phyloP scores from a whole-genome alignment of 2,888 invertebrate species.

The Cephus runcator region DNA sequence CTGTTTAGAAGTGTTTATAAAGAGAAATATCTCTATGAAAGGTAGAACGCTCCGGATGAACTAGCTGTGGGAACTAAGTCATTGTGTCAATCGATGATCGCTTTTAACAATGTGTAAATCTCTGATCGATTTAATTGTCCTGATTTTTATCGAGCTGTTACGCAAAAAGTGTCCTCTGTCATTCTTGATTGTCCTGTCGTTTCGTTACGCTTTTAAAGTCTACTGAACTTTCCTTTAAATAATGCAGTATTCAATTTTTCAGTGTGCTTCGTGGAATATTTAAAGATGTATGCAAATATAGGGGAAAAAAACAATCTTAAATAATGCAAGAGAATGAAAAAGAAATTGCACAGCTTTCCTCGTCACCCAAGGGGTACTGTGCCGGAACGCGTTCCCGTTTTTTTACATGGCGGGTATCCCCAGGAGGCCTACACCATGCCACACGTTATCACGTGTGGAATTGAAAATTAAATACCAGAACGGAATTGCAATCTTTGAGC shows the following conservation, averaged over 20 bases:
- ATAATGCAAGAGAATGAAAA: conserved; percentile 24
- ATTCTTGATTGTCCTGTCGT: background rate
- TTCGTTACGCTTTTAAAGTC: background rate
- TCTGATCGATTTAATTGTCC: background rate
- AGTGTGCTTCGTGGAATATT: background rate
- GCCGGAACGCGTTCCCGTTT: conserved; percentile 63
- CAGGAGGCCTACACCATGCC: conserved; percentile 65
- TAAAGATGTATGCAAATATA: background rate
- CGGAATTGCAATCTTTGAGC: background rate
- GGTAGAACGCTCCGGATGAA: conserved; percentile 8
- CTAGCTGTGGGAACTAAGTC: conserved; percentile 22
- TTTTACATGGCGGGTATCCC: conserved; percentile 66
- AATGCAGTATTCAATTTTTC: background rate
- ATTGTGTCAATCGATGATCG: conserved; percentile 12
- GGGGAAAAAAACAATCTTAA: background rate
- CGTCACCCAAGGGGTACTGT: conserved; percentile 65
- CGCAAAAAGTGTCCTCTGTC: background rate
- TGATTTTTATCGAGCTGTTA: background rate
- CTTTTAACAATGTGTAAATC: background rate
- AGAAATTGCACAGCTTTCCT: conserved; percentile 58
- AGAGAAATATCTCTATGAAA: conserved; percentile 17
- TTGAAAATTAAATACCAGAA: conserved; percentile 2
- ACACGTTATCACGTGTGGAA: conserved; percentile 45
- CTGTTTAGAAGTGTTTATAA: background rate
- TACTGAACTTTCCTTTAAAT: background rate